Evolutionary conservation across 2,797 vertebrate genomes (phyloP), one percentile per base, ranked within the genome.

Genomic region (Parotocinclus haroldoi): DNA sequence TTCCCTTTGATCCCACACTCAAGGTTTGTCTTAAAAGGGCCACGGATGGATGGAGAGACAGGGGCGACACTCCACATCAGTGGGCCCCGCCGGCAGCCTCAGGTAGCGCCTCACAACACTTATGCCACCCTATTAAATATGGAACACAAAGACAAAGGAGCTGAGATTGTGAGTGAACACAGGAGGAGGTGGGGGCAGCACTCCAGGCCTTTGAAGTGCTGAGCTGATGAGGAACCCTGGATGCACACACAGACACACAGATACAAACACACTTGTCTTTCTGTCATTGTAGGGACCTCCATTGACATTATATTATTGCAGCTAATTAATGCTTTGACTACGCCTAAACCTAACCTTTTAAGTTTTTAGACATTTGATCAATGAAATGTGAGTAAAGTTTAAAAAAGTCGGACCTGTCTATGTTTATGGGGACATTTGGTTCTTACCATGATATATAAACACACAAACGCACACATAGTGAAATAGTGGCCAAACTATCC

Each of bases 101-200:
- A 86, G 87, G 86, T 88, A 85, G 85, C 86, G 68, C 78, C 75
- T 78, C 75, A 85, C 84, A 83, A 86, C 86, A 85, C 87, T 81
- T 44, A 80, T 83, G 86, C 86, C 85, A 85, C 76, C 79, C 86
- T 79, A 88, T 88, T 90, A 89, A 90, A 89, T 89, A 89, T 90
- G 89, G 85, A 91, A 89, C 86, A 68, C 82, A 88, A 89, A 90
- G 86, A 90, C 87, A 91, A 91, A 89, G 87, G 80, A 86, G 74
- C 55, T 10, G 18, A 67, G 62, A 80, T 73, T 73, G 69, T 65
- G 63, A 71, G 71, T 69, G 80, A 85, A 86, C 78, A 77, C 75
- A 83, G 81, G 79, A 83, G 82, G 80, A 79, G 82, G 56, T 63
- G 66, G 57, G 38, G 63, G 57, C 69, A 78, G 81, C 84, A 89